Percentiles rank a stretch among this genome's conserved stretches.
These are phyloP conservation scores for Thermophis baileyi DNA, from an alignment of 2,113 vertebrate genomes.

Conservation along the genomic window DNA sequence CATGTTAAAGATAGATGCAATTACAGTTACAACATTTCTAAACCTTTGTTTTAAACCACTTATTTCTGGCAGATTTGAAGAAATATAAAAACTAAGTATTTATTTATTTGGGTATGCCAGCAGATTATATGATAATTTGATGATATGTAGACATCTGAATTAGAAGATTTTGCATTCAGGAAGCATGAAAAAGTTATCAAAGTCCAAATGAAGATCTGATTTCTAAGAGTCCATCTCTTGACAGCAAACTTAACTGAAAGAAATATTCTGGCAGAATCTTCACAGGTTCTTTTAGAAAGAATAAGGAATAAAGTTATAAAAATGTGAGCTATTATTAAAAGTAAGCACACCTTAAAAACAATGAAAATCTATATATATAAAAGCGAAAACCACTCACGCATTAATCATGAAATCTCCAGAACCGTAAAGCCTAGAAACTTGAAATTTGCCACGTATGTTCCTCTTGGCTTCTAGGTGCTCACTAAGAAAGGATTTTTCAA, in stretches of 20 bases:
- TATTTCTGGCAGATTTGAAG: not conserved
- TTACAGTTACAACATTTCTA: slow-evolving; percentile 25
- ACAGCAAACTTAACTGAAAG: not conserved
- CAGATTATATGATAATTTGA: not conserved
- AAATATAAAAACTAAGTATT: not conserved
- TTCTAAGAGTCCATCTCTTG: not conserved
- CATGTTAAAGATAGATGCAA: slow-evolving; percentile 14
- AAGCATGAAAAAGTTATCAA: not conserved
- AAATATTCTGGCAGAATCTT: not conserved
- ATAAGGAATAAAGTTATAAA: not conserved
- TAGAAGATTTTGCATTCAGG: not conserved
- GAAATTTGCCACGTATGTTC: no score
- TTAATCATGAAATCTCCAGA: no score
- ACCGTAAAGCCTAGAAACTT: no score
- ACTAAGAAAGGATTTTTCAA: no score
- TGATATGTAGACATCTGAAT: not conserved
- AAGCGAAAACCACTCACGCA: no score
- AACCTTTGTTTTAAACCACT: not conserved
- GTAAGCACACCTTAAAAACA: not conserved
- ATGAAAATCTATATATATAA: no score
- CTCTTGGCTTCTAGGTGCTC: no score
- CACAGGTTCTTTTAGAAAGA: not conserved
- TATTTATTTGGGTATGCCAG: not conserved
- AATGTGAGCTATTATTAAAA: not conserved
- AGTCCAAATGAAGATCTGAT: not conserved